Percentiles rank a stretch among this genome's conserved stretches.
phyloP scores from a whole-genome alignment of 2,113 vertebrate genomes.

The Xyliphius kryptos region DNA sequence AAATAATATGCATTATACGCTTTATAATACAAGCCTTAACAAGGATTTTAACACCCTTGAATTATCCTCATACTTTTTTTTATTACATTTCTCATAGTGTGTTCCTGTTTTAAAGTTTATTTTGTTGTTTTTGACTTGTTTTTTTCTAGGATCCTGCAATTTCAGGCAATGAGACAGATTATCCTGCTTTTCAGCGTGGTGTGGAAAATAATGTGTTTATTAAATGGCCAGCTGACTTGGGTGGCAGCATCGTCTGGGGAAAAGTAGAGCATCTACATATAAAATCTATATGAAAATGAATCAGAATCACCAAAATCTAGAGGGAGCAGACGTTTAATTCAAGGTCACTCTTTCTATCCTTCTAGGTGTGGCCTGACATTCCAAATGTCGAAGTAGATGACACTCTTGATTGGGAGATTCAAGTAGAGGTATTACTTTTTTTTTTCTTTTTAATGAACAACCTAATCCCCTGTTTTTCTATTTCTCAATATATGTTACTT shows the following conservation, averaged over 20 bases:
- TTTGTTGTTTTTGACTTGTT: slow-evolving; percentile 19
- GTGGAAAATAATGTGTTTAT: slow-evolving; percentile 69
- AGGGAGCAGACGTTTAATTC: not conserved
- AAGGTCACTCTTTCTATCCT: not conserved
- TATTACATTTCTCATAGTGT: not conserved
- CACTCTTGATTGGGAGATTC: slow-evolving; percentile 69
- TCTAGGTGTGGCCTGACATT: slow-evolving; percentile 83
- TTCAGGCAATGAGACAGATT: slow-evolving; percentile 81
- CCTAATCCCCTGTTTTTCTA: too few species aligned
- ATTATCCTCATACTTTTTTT: too few species aligned
- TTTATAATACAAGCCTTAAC: too few species aligned
- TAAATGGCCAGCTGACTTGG: slow-evolving; percentile 63
- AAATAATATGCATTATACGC: too few species aligned
- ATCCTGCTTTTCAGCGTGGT: slow-evolving; percentile 69
- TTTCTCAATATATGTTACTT: too few species aligned
- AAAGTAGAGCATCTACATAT: slow-evolving; percentile 75
- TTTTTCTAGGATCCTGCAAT: slow-evolving; percentile 84
- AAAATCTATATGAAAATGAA: too few species aligned
- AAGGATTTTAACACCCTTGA: too few species aligned
- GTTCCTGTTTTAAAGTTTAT: not conserved
- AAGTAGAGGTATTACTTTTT: slow-evolving; percentile 67
- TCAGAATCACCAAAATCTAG: too few species aligned
- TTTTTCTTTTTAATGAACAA: too few species aligned
- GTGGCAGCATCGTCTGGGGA: slow-evolving; percentile 72
- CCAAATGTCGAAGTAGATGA: slow-evolving; percentile 66